Conservation (phyloP, 2,797 vertebrate species). For the Enteromius mattozi region DNA sequence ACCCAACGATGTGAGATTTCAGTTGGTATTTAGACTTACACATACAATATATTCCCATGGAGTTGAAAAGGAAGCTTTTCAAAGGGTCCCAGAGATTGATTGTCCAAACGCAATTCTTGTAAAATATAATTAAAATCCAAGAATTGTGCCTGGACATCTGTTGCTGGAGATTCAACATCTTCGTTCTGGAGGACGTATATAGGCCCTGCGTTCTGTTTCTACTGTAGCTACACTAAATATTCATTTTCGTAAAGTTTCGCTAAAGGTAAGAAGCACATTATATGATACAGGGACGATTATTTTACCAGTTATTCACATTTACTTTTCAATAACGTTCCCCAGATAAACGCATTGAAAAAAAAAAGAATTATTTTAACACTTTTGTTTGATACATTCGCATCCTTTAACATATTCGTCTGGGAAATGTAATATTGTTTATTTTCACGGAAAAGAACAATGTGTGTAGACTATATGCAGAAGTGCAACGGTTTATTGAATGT, state of each 20-base stretch:
- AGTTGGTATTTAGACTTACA: neutral
- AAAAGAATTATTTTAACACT: constrained; percentile 10
- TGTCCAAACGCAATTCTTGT: constrained; percentile 99
- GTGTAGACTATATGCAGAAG: neutral
- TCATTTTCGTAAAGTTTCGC: constrained; percentile 62
- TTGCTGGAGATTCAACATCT: constrained; percentile 90
- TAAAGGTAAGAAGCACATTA: constrained; percentile 67
- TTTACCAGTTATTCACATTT: constrained; percentile 23
- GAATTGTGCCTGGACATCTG: constrained; percentile 99
- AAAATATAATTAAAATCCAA: constrained; percentile 90
- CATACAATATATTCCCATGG: neutral
- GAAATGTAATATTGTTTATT: constrained; percentile 60
- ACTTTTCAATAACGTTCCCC: constrained; percentile 48
- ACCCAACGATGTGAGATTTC: neutral
- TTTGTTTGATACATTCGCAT: constrained; percentile 34
- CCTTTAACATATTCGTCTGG: constrained; percentile 68
- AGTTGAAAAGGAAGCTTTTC: constrained; percentile 38
- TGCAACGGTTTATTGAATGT: neutral
- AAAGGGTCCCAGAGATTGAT: constrained; percentile 90
- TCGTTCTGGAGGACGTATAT: constrained; percentile 61
- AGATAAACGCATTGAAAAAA: constrained; percentile 18
- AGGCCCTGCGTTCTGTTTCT: constrained; percentile 51
- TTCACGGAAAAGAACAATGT: neutral
- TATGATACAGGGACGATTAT: constrained; percentile 7
- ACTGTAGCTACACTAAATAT: constrained; percentile 10